Conservation (phyloP, 2,113 vertebrate species). For the Neotoma lepida region DNA sequence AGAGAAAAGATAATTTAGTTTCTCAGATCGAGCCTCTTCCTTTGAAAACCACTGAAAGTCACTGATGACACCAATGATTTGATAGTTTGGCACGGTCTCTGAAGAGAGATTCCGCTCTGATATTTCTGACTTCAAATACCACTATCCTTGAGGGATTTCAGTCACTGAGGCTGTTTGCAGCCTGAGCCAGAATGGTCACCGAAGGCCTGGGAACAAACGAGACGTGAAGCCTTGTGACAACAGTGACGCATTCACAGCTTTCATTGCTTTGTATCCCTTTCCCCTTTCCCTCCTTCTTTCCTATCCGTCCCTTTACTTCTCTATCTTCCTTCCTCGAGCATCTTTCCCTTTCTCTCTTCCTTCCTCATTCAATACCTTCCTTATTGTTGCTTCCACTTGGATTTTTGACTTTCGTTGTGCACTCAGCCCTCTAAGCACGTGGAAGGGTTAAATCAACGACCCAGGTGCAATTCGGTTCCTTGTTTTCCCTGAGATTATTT, state of each 20-base stretch:
- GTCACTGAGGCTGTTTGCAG: constrained; percentile 27
- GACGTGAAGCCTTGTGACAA: not conserved
- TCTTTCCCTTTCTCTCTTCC: no score
- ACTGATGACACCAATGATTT: not conserved
- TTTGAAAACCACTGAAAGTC: not conserved
- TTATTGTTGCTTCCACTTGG: not conserved
- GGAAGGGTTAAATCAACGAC: not conserved
- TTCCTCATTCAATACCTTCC: not conserved
- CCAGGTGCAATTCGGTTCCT: not conserved
- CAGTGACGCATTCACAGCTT: not conserved
- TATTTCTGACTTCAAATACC: constrained; percentile 46
- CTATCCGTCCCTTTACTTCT: not conserved
- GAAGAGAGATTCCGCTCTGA: not conserved
- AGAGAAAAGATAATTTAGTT: not conserved
- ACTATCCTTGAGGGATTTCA: constrained; percentile 58
- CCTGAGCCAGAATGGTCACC: not conserved
- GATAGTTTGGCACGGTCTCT: constrained; percentile 16
- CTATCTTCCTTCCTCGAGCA: not conserved
- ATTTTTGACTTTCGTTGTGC: constrained; percentile 4
- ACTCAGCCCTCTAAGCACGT: not conserved
- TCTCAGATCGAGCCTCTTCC: not conserved
- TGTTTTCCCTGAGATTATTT: not conserved
- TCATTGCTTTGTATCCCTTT: not conserved
- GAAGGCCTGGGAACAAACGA: constrained; percentile 61
- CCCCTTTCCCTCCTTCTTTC: not conserved